phyloP scores from a whole-genome alignment of 2,113 vertebrate genomes.

The Daphoenositta chrysoptera region DNA sequence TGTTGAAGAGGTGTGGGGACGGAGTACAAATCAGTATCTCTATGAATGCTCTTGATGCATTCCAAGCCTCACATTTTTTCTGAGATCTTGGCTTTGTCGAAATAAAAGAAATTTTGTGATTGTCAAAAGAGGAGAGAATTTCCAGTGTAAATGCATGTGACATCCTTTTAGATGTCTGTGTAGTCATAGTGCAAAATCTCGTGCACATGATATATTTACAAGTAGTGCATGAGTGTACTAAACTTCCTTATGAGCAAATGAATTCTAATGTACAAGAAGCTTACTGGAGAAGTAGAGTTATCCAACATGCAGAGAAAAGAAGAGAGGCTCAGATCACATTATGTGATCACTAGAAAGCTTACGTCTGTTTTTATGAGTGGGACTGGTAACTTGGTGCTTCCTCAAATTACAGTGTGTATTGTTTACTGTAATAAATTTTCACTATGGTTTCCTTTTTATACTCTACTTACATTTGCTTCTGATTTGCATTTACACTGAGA shows the following conservation, averaged over 20 bases:
- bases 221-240: neutral
- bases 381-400: neutral
- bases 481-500: neutral
- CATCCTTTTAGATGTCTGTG: neutral
- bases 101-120: neutral
- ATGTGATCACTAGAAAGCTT: neutral
- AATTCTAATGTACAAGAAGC: neutral
- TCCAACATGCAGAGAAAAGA: neutral
- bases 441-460: neutral
- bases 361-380: neutral
- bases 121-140: neutral
- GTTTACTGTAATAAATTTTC: neutral
- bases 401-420: neutral
- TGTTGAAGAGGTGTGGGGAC: neutral
- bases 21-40: neutral
- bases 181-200: neutral
- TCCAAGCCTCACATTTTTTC: neutral
- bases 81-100: neutral
- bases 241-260: neutral
- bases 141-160: neutral
- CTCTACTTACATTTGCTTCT: neutral
- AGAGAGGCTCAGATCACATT: neutral
- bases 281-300: neutral
- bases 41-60: neutral
- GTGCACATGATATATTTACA: neutral